phyloP scores from a whole-genome alignment of 2,797 vertebrate species.

The Antrozous pallidus region DNA sequence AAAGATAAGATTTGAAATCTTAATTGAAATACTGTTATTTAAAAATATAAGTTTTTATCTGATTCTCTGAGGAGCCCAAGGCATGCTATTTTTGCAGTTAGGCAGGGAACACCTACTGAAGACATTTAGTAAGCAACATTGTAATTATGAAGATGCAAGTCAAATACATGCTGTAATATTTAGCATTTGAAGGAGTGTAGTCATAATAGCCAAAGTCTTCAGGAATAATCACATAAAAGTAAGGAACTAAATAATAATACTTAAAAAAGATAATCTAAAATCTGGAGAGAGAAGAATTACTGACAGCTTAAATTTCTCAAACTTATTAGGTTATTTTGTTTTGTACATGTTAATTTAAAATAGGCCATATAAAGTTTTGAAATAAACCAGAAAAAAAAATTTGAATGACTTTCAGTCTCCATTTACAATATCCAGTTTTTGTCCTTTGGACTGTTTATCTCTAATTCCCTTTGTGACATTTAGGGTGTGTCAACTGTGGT shows the following conservation, averaged over 20 bases:
- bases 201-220: slow-evolving; percentile 4
- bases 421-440: slow-evolving; percentile 17
- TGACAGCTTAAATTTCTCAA: not conserved
- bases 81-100: slow-evolving; percentile 21
- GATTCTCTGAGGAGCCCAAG: not conserved
- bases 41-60: slow-evolving; percentile 28
- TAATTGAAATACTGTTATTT: slow-evolving; percentile 41
- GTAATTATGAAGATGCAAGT: slow-evolving; percentile 28
- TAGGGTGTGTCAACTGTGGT: slow-evolving; percentile 26
- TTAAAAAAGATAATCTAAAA: slow-evolving; percentile 28
- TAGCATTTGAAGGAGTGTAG: slow-evolving; percentile 19
- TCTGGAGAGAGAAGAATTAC: not conserved
- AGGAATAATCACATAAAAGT: slow-evolving; percentile 21
- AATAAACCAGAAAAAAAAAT: not conserved
- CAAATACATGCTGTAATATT: not conserved
- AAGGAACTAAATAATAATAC: not conserved
- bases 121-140: slow-evolving; percentile 23
- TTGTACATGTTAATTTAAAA: slow-evolving; percentile 16
- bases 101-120: not conserved
- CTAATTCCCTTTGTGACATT: slow-evolving; percentile 26
- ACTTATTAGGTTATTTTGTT: not conserved
- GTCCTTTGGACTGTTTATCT: slow-evolving; percentile 51
- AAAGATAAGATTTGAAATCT: slow-evolving; percentile 44
- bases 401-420: slow-evolving; percentile 28
- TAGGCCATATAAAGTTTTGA: not conserved